phyloP scores from a whole-genome alignment of 2,888 invertebrate species.

The Lithophane leautieri region DNA sequence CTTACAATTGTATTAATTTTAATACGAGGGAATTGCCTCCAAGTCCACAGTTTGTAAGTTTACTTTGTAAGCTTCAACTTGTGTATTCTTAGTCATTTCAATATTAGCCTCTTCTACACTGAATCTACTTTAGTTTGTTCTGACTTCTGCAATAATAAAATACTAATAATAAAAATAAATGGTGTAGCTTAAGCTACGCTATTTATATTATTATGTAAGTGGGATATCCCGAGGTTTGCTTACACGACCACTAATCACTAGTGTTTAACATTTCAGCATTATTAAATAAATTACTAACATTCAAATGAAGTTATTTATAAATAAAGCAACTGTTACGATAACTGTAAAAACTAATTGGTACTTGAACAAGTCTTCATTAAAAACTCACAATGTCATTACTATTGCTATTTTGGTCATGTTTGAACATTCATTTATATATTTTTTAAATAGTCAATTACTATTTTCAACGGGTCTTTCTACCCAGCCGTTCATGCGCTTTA shows the following conservation, averaged over 20 bases:
- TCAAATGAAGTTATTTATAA: conserved; percentile 27
- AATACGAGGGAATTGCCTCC: neutral
- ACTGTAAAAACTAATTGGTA: conserved; percentile 22
- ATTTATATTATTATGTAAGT: neutral
- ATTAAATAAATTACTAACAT: conserved; percentile 17
- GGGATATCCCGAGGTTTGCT: neutral
- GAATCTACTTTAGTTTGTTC: conserved; percentile 3
- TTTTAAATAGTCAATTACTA: conserved; percentile 11
- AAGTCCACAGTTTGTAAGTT: neutral
- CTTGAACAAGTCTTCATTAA: conserved; percentile 31
- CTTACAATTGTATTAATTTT: neutral
- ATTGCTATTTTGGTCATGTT: conserved; percentile 15
- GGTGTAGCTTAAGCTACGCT: no score
- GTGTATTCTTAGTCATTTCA: neutral
- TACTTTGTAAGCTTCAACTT: neutral
- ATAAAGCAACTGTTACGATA: conserved; percentile 27
- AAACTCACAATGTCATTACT: conserved; percentile 15
- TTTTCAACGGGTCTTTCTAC: neutral
- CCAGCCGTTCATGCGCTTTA: neutral
- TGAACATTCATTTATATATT: conserved; percentile 19
- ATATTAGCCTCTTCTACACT: no score
- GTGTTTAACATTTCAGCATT: neutral
- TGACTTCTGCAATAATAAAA: neutral
- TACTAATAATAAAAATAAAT: no score
- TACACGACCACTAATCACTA: neutral